Evolutionary conservation across 2,797 vertebrate species (phyloP).

Genomic region (Esox masquinongy): DNA sequence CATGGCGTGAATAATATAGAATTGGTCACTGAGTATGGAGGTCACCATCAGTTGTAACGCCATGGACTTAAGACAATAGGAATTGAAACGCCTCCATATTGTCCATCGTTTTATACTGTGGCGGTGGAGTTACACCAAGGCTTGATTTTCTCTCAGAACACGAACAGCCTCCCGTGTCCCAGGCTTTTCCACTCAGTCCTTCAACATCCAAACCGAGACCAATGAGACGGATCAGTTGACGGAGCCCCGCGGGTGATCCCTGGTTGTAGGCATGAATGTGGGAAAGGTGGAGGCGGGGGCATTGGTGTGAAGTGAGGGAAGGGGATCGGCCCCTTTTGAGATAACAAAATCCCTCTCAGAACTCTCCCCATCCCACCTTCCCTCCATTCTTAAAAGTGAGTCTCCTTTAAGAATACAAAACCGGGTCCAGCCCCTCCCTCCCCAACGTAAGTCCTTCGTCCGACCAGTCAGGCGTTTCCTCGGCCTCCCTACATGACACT

Average conservation of each 20-base stretch:
- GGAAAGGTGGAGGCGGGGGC: neutral
- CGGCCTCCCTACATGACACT: constrained; percentile 80
- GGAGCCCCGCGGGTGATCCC: neutral
- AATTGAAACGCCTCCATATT: neutral
- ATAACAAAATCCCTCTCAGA: neutral
- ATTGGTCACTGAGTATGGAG: neutral
- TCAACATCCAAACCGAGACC: neutral
- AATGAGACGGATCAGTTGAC: neutral
- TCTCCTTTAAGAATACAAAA: neutral
- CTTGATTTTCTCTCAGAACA: neutral
- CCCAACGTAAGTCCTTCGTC: neutral
- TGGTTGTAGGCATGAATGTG: neutral
- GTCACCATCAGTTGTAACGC: neutral
- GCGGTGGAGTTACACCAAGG: neutral
- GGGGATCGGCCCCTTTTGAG: neutral
- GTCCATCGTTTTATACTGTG: neutral
- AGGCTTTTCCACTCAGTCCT: neutral
- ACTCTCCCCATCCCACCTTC: neutral
- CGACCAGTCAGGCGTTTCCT: neutral
- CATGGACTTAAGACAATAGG: neutral
- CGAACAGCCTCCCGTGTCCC: neutral
- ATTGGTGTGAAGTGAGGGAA: neutral
- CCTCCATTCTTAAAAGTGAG: neutral
- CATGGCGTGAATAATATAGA: neutral
- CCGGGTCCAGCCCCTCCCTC: neutral